These are phyloP conservation scores for Scyliorhinus canicula DNA, from an alignment of 2,797 vertebrate species.

Conservation along the genomic window DNA sequence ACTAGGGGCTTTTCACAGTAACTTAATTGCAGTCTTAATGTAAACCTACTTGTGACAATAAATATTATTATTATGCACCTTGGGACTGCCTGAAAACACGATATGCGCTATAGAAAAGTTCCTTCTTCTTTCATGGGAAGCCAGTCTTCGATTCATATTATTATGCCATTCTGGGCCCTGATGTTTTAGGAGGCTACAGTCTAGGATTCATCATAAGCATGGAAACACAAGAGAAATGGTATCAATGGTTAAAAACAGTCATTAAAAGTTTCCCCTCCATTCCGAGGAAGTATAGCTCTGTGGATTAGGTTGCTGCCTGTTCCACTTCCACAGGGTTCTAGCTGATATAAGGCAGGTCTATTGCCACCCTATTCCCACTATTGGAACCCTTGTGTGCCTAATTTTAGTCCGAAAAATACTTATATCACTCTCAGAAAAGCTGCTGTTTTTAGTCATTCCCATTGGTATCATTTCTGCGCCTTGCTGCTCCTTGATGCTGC, in stretches of 20 bases:
- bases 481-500: not conserved
- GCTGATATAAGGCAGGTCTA: not conserved
- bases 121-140: not conserved
- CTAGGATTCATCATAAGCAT: not conserved
- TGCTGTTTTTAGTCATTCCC: not conserved
- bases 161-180: not conserved
- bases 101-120: not conserved
- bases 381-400: not conserved
- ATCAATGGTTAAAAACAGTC: not conserved
- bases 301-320: not conserved
- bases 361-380: not conserved
- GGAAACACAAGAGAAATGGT: not conserved
- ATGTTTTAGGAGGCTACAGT: not conserved
- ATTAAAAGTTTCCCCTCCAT: not conserved
- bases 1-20: no score
- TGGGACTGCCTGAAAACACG: not conserved
- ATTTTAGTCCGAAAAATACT: not conserved
- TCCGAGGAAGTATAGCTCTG: not conserved
- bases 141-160: not conserved
- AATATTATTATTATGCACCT: no score
- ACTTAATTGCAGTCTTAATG: no score
- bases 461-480: not conserved
- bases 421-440: not conserved
- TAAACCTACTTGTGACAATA: no score
- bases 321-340: not conserved